Evolutionary conservation across 2,888 invertebrate genomes (phyloP).

Genomic region (Morpho achilles): DNA sequence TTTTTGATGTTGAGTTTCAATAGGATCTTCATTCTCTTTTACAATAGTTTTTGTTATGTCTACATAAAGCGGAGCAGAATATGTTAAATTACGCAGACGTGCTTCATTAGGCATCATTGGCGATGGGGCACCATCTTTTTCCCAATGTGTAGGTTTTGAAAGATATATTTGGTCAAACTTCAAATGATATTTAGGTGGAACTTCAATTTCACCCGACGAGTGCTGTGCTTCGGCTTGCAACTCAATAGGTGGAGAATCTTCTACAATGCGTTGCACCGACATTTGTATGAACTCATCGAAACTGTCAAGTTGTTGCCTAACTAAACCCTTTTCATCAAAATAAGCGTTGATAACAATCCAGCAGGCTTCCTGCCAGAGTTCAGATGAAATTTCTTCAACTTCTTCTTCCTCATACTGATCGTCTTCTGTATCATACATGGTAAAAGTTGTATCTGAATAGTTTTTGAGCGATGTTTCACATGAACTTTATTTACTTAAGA

Average conservation of each 20-base stretch:
- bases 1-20: constrained; percentile 89
- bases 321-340: constrained; percentile 99
- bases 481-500: too few relatives aligned
- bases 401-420: constrained; percentile 90
- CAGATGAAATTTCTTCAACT: constrained; percentile 97
- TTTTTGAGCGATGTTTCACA: too few relatives aligned
- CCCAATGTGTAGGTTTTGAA: constrained; percentile 99
- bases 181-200: constrained; percentile 92
- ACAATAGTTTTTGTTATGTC: constrained; percentile 98
- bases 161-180: constrained; percentile 99
- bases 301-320: constrained; percentile 98
- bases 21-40: constrained; percentile 93
- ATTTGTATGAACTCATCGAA: constrained; percentile 99
- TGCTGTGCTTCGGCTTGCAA: constrained; percentile 99
- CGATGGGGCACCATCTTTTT: constrained; percentile 99
- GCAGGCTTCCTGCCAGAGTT: constrained; percentile 99
- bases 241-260: constrained; percentile 99
- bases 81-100: constrained; percentile 96
- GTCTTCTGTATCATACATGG: constrained; percentile 75
- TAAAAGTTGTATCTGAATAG: background rate
- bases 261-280: constrained; percentile 99
- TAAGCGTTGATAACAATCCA: constrained; percentile 99
- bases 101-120: constrained; percentile 99
- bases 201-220: constrained; percentile 94
- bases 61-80: constrained; percentile 98